Evolutionary conservation across 2,888 invertebrate genomes (phyloP).

Genomic region (Geotrupes spiniger): DNA sequence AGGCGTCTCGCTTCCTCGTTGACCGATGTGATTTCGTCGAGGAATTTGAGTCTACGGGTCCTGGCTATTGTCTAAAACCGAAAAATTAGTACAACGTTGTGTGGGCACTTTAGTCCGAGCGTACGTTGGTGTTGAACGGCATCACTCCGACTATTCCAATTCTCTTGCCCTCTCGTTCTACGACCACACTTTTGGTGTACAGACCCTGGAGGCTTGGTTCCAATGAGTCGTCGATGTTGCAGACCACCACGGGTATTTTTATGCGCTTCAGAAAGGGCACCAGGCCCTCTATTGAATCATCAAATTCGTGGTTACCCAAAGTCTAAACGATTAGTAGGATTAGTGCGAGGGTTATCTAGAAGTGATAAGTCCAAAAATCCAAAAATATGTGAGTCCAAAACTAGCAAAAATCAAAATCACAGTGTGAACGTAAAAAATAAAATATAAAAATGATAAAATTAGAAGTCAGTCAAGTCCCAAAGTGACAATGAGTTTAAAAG

Average conservation of each 20-base stretch:
- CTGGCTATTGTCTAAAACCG: slow-evolving; percentile 59
- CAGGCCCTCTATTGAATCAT: slow-evolving; percentile 68
- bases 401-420: no score
- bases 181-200: slow-evolving; percentile 62
- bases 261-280: slow-evolving; percentile 66
- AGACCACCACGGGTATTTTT: slow-evolving; percentile 62
- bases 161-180: slow-evolving; percentile 60
- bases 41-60: slow-evolving; percentile 64
- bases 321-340: slow-evolving; percentile 54
- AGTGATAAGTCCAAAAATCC: no score
- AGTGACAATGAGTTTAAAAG: no score
- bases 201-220: slow-evolving; percentile 65
- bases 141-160: slow-evolving; percentile 82
- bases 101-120: no score
- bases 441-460: no score
- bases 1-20: slow-evolving; percentile 65
- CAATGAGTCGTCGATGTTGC: slow-evolving; percentile 69
- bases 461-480: no score
- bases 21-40: slow-evolving; percentile 66
- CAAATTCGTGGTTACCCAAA: slow-evolving; percentile 86
- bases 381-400: no score
- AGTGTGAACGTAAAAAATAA: no score
- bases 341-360: background rate
- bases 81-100: no score
- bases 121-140: slow-evolving; percentile 63